Conservation (phyloP, 1,140 invertebrate species). For the Oppia nitens region DNA sequence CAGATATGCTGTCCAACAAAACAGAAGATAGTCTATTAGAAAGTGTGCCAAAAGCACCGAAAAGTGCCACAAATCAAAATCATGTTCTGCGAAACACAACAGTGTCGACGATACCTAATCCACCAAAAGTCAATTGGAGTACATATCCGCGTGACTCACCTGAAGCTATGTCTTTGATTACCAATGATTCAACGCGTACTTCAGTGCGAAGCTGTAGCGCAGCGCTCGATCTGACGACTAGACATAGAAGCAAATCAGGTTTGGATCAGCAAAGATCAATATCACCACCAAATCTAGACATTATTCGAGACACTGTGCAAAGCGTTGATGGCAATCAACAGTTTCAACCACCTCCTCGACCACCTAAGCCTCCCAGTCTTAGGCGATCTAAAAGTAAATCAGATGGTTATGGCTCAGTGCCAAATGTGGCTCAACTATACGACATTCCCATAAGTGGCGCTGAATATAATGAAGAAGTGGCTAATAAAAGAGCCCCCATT, state of each 20-base stretch:
- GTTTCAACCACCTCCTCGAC: constrained; percentile 19
- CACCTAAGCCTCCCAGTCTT: constrained; percentile 19
- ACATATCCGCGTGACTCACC: constrained; percentile 31
- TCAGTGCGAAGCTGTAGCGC: neutral
- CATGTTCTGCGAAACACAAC: constrained; percentile 1
- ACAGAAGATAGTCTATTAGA: neutral
- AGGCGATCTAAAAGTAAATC: constrained; percentile 15
- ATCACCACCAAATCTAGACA: neutral
- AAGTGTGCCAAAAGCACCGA: neutral
- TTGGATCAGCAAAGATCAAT: neutral
- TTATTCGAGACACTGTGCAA: neutral
- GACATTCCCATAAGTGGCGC: neutral
- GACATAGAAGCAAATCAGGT: neutral
- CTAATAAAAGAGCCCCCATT: constrained; percentile 6
- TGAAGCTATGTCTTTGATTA: neutral
- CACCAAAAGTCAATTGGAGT: constrained; percentile 36
- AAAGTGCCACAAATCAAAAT: neutral
- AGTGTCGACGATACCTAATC: constrained; percentile 23
- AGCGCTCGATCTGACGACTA: neutral
- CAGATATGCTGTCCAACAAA: neutral
- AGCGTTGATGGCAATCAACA: neutral
- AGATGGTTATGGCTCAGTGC: neutral
- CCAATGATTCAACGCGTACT: neutral
- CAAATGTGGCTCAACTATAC: neutral
- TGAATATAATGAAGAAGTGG: neutral